Percentiles rank a stretch among this genome's conserved stretches.
These are phyloP conservation scores for Ispidina lecontei DNA, from an alignment of 2,797 vertebrate species.

Conservation along the genomic window DNA sequence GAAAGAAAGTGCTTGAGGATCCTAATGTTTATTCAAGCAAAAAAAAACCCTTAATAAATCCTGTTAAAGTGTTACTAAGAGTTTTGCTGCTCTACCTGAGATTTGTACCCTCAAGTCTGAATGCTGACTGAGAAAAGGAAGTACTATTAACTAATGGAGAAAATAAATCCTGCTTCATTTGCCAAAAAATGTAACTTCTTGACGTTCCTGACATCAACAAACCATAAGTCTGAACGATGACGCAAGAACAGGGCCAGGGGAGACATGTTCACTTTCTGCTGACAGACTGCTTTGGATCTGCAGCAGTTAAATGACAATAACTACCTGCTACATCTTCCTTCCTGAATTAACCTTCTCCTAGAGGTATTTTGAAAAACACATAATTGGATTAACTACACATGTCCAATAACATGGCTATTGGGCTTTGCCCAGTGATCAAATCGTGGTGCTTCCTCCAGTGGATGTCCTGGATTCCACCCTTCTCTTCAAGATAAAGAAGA, in stretches of 20 bases:
- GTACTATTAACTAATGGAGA: slow-evolving; percentile 38
- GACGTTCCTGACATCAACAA: background rate
- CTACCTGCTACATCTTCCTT: background rate
- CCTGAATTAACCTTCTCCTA: background rate
- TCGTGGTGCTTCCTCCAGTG: background rate
- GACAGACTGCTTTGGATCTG: background rate
- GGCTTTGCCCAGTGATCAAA: background rate
- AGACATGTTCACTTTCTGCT: background rate
- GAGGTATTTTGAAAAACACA: background rate
- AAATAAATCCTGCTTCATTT: slow-evolving; percentile 34
- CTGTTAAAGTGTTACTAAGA: slow-evolving; percentile 60
- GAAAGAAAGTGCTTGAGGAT: slow-evolving; percentile 38
- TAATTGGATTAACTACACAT: background rate
- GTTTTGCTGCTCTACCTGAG: slow-evolving; percentile 30
- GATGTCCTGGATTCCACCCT: background rate
- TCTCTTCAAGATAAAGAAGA: background rate
- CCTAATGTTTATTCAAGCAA: slow-evolving; percentile 54
- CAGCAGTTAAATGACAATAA: background rate
- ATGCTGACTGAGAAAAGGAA: slow-evolving; percentile 11
- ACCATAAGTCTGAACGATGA: background rate
- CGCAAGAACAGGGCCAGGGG: background rate
- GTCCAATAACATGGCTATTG: background rate
- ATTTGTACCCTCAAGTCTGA: slow-evolving; percentile 37
- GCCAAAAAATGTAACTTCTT: background rate
- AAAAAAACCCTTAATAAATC: slow-evolving; percentile 32